Evolutionary conservation across 2,113 vertebrate species (phyloP).

Genomic region (Anser brachyrhynchus): DNA sequence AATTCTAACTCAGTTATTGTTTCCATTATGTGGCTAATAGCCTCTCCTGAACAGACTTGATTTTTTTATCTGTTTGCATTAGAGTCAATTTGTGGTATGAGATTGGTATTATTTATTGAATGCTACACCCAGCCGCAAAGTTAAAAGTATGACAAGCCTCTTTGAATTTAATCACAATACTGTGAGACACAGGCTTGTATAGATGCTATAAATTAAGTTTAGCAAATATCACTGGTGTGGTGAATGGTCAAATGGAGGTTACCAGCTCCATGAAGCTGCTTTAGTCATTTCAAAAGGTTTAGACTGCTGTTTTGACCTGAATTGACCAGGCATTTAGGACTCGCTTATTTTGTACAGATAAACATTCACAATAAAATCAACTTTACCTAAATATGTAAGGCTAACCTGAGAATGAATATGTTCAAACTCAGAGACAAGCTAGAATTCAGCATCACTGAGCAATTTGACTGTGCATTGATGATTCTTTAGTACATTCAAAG

Average conservation of each 20-base stretch:
- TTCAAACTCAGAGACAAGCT: neutral
- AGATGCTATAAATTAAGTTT: conserved; percentile 43
- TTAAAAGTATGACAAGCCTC: conserved; percentile 52
- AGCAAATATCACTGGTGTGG: conserved; percentile 24
- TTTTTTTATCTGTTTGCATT: conserved; percentile 68
- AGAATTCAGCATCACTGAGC: neutral
- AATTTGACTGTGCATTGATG: neutral
- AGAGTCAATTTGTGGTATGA: conserved; percentile 59
- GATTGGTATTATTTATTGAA: conserved; percentile 62
- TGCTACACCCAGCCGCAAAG: conserved; percentile 50
- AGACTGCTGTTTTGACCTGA: neutral
- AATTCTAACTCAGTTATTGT: conserved; percentile 54
- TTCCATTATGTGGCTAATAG: conserved; percentile 55
- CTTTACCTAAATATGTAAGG: neutral
- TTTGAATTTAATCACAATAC: conserved; percentile 57
- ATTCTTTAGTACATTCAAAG: neutral
- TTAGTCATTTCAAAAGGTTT: neutral
- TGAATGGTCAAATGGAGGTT: conserved; percentile 36
- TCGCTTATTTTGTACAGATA: neutral
- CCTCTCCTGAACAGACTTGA: conserved; percentile 47
- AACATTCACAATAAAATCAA: neutral
- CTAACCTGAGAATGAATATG: neutral
- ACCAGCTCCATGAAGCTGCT: neutral
- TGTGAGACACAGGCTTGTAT: conserved; percentile 7
- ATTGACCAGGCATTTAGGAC: neutral